Evolutionary conservation across 2,888 invertebrate genomes (phyloP).

Genomic region (Agrochola lota): DNA sequence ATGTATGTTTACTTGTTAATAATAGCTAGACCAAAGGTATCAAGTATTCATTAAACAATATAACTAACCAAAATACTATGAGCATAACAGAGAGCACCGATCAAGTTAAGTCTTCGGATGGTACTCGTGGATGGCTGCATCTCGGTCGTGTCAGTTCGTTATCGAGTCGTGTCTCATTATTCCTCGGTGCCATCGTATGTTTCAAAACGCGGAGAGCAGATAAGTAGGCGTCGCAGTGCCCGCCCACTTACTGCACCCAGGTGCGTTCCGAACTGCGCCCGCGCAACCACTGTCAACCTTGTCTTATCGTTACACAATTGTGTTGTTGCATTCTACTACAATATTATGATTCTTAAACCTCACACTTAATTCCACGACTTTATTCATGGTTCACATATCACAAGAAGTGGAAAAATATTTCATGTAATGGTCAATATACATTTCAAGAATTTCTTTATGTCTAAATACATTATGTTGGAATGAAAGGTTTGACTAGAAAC

Average conservation of each 20-base stretch:
- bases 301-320: slow-evolving; percentile 76
- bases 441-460: slow-evolving; percentile 1
- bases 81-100: slow-evolving; percentile 16
- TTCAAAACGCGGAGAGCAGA: slow-evolving; percentile 74
- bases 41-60: background rate
- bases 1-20: too few species aligned
- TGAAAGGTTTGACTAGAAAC: slow-evolving; percentile 16
- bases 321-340: slow-evolving; percentile 71
- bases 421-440: background rate
- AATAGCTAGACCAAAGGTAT: too few species aligned
- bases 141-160: slow-evolving; percentile 66
- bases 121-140: slow-evolving; percentile 47
- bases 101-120: slow-evolving; percentile 53
- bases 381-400: slow-evolving; percentile 13
- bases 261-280: slow-evolving; percentile 75
- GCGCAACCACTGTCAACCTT: slow-evolving; percentile 75
- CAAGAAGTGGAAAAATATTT: background rate
- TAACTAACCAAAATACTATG: slow-evolving; percentile 19
- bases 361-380: slow-evolving; percentile 35
- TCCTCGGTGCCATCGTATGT: slow-evolving; percentile 73
- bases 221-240: slow-evolving; percentile 80
- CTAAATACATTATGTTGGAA: slow-evolving; percentile 8
- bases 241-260: slow-evolving; percentile 86
- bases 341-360: slow-evolving; percentile 54
- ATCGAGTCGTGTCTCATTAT: slow-evolving; percentile 76